These are phyloP conservation scores for Agonopterix arenella DNA, from an alignment of 2,888 invertebrate species.

Conservation along the genomic window DNA sequence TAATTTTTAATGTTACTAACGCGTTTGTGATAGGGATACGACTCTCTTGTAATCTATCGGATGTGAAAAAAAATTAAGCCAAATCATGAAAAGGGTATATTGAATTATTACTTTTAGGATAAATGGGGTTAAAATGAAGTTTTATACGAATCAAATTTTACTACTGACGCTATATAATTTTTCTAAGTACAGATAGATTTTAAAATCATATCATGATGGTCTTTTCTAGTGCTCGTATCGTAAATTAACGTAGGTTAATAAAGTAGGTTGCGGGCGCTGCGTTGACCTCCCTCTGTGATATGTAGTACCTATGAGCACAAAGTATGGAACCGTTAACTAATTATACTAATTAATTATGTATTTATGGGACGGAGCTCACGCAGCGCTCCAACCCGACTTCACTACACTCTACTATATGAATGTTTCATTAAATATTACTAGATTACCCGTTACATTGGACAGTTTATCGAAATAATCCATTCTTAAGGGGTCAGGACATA, in stretches of 20 bases:
- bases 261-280: slow-evolving; percentile 27
- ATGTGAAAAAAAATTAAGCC: slow-evolving; percentile 58
- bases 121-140: slow-evolving; percentile 62
- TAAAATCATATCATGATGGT: slow-evolving; percentile 64
- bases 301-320: slow-evolving; percentile 24
- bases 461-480: no score
- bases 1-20: slow-evolving; percentile 64
- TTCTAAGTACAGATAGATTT: slow-evolving; percentile 65
- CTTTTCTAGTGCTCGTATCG: slow-evolving; percentile 44
- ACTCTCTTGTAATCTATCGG: slow-evolving; percentile 62
- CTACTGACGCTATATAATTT: slow-evolving; percentile 61
- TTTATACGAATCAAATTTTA: slow-evolving; percentile 70
- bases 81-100: slow-evolving; percentile 74
- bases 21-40: slow-evolving; percentile 61
- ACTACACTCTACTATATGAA: slow-evolving; percentile 20
- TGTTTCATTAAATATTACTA: slow-evolving; percentile 11
- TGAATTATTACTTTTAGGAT: slow-evolving; percentile 69
- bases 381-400: slow-evolving; percentile 24
- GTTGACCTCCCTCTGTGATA: slow-evolving; percentile 19
- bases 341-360: slow-evolving; percentile 16
- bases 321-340: slow-evolving; percentile 20
- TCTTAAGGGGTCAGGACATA: no score
- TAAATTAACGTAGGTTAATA: slow-evolving; percentile 47
- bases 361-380: slow-evolving; percentile 12
- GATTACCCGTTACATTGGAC: slow-evolving; percentile 9